A percentile compares a stretch with the other conserved stretches of the same genome.
Evolutionary conservation across 2,888 invertebrate species (phyloP).

Genomic region (Trachelus troglodyta): DNA sequence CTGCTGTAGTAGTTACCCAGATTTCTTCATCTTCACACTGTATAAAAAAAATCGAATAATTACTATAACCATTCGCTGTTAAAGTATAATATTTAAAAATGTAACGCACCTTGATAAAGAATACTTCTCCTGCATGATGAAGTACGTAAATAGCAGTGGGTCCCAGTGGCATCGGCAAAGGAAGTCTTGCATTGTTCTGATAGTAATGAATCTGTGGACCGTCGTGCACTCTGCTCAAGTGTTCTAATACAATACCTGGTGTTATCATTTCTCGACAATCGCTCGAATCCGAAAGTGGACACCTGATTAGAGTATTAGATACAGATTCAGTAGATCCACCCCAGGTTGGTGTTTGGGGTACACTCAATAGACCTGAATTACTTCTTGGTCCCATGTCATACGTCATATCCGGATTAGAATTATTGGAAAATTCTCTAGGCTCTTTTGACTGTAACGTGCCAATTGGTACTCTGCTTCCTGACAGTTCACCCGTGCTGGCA

Average conservation of each 20-base stretch:
- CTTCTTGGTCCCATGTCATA: constrained; percentile 6
- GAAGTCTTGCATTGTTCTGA: constrained; percentile 42
- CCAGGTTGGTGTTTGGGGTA: constrained; percentile 49
- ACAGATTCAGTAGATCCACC: constrained; percentile 58
- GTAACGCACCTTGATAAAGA: constrained; percentile 51
- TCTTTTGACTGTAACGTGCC: background rate
- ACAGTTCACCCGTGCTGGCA: constrained; percentile 60
- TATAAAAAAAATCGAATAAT: background rate
- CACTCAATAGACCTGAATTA: constrained; percentile 17
- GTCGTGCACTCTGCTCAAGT: constrained; percentile 46
- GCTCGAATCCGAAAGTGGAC: constrained; percentile 44
- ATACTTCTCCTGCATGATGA: constrained; percentile 49
- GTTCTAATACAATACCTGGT: constrained; percentile 46
- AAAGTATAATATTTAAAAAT: background rate
- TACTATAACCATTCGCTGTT: background rate
- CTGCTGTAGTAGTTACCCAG: constrained; percentile 41
- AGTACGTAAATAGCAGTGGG: constrained; percentile 48
- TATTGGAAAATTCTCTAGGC: constrained; percentile 8
- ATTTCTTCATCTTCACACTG: constrained; percentile 44
- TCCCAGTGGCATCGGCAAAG: constrained; percentile 52
- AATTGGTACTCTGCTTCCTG: constrained; percentile 17
- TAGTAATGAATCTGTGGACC: constrained; percentile 54
- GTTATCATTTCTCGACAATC: constrained; percentile 45
- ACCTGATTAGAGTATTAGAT: constrained; percentile 29
- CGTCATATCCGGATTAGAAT: constrained; percentile 16